Percentiles rank a stretch among this genome's conserved stretches.
phyloP scores from a whole-genome alignment of 2,888 invertebrate genomes.

The Netelia melanura region DNA sequence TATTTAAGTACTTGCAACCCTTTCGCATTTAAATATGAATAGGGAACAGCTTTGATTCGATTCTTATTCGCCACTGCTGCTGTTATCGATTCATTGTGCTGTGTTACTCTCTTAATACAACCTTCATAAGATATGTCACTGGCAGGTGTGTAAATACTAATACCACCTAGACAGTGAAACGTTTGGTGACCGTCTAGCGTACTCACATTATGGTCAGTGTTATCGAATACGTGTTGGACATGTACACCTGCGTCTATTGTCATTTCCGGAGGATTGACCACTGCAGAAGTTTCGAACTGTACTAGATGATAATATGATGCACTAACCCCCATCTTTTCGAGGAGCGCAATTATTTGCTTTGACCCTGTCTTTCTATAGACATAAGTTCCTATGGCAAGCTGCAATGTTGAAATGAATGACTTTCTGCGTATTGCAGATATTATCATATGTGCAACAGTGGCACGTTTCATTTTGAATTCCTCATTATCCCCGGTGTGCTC shows the following conservation, averaged over 20 bases:
- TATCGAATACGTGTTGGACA: constrained; percentile 37
- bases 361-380: no score
- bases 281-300: no score
- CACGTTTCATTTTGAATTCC: constrained; percentile 9
- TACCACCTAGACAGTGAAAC: constrained; percentile 52
- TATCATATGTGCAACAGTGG: constrained; percentile 44
- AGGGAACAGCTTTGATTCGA: neutral
- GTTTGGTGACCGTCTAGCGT: constrained; percentile 18
- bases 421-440: constrained; percentile 17
- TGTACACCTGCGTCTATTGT: no score
- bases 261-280: no score
- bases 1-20: neutral
- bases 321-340: no score
- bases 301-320: no score
- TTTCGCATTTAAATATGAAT: neutral
- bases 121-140: constrained; percentile 34
- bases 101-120: neutral
- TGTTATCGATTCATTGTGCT: neutral
- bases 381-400: constrained; percentile 19
- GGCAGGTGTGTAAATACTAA: constrained; percentile 50
- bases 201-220: constrained; percentile 50
- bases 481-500: neutral
- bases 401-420: neutral
- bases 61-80: neutral
- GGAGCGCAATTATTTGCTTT: no score